phyloP scores from a whole-genome alignment of 2,113 vertebrate species.

The Martes martes region DNA sequence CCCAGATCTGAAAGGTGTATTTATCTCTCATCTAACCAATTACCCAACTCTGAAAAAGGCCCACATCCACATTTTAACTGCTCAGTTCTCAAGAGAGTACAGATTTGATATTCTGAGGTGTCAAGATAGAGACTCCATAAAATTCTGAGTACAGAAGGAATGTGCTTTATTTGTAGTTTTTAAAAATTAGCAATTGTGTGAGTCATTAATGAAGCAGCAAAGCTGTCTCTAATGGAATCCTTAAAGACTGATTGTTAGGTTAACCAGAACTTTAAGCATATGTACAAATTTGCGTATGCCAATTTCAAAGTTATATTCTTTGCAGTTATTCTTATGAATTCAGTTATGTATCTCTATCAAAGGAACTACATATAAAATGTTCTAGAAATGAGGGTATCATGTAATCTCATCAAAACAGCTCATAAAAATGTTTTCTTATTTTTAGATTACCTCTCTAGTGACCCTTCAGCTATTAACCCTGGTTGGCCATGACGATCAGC shows the following conservation, averaged over 20 bases:
- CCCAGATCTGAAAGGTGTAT: not conserved
- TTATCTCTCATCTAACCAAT: not conserved
- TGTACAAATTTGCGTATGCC: not conserved
- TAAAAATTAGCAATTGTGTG: not conserved
- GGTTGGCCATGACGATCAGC: conserved; percentile 94
- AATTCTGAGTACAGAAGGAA: not conserved
- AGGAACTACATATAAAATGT: conserved; percentile 9
- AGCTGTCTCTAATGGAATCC: not conserved
- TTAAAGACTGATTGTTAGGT: not conserved
- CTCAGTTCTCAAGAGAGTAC: not conserved
- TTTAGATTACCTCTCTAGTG: conserved; percentile 95
- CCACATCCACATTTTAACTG: not conserved
- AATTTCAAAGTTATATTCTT: conserved; percentile 18
- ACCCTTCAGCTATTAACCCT: conserved; percentile 92
- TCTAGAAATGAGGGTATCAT: not conserved
- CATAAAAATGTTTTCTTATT: conserved; percentile 58
- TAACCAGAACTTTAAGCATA: not conserved
- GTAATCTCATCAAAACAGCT: conserved; percentile 18
- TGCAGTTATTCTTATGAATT: not conserved
- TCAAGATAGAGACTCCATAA: conserved; percentile 28
- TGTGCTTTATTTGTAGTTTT: conserved; percentile 7
- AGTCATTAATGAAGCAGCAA: conserved; percentile 41
- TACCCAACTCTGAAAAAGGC: not conserved
- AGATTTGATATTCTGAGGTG: conserved; percentile 18
- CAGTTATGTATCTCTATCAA: conserved; percentile 8